phyloP scores from a whole-genome alignment of 2,797 vertebrate species.

The Epinephelus awoara region DNA sequence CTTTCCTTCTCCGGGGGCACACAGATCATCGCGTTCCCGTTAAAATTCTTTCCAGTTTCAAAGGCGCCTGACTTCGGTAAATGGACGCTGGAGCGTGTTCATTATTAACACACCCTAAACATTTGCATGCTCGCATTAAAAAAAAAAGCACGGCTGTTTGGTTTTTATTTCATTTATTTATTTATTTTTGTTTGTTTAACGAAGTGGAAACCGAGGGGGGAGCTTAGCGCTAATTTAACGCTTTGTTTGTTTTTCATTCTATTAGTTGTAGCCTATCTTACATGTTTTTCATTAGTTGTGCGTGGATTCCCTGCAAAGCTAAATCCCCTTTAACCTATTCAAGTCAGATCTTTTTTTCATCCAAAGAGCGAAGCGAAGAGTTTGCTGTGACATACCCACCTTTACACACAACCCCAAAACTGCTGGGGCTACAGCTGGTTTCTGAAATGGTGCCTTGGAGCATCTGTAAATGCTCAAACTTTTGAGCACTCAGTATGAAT shows the following conservation, averaged over 20 bases:
- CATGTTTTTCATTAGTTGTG: slow-evolving; percentile 63
- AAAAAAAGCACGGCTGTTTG: neutral
- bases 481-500: slow-evolving; percentile 4
- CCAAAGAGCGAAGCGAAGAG: neutral
- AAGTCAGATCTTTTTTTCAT: slow-evolving; percentile 32
- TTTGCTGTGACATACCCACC: slow-evolving; percentile 37
- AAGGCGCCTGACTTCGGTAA: slow-evolving; percentile 19
- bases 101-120: slow-evolving; percentile 18
- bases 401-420: slow-evolving; percentile 29
- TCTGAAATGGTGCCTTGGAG: slow-evolving; percentile 1
- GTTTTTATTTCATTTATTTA: slow-evolving; percentile 3
- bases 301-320: slow-evolving; percentile 58
- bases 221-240: slow-evolving; percentile 71
- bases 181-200: slow-evolving; percentile 41
- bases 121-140: neutral
- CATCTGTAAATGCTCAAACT: slow-evolving; percentile 34
- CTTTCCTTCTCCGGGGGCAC: slow-evolving; percentile 53
- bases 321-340: slow-evolving; percentile 67
- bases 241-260: slow-evolving; percentile 75
- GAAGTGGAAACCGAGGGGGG: slow-evolving; percentile 54
- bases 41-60: slow-evolving; percentile 26
- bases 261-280: slow-evolving; percentile 57
- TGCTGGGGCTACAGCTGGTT: neutral
- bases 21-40: slow-evolving; percentile 54
- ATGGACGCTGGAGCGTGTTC: neutral